A percentile compares a stretch with the other conserved stretches of the same genome.
Evolutionary conservation across 2,888 invertebrate species (phyloP).

Genomic region (Sinhomidia bicolor): DNA sequence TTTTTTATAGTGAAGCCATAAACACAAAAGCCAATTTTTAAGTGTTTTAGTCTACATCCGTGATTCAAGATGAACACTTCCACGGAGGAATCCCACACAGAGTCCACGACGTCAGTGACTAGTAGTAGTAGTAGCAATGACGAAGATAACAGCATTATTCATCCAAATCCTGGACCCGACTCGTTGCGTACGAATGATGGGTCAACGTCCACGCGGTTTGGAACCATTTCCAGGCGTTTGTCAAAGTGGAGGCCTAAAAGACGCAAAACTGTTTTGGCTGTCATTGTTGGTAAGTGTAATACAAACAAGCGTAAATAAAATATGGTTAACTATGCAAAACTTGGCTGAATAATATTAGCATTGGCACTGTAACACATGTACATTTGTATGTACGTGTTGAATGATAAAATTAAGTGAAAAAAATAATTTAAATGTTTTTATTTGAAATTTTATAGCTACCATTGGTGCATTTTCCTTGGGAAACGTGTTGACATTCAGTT

Average conservation of each 20-base stretch:
- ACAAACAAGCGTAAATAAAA: neutral
- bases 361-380: neutral
- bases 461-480: conserved; percentile 74
- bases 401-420: too few relatives aligned
- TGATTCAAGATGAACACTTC: conserved; percentile 61
- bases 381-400: too few relatives aligned
- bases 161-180: conserved; percentile 56
- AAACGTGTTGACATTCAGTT: conserved; percentile 69
- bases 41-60: conserved; percentile 46
- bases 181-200: conserved; percentile 7
- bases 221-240: conserved; percentile 59
- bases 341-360: neutral
- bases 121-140: conserved; percentile 17
- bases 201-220: conserved; percentile 56
- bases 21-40: neutral
- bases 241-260: conserved; percentile 72
- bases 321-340: neutral
- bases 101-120: conserved; percentile 32
- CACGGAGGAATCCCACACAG: conserved; percentile 50
- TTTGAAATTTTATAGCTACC: conserved; percentile 59
- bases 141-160: conserved; percentile 38
- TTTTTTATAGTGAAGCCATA: neutral
- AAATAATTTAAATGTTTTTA: neutral
- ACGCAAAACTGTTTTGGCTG: conserved; percentile 73
- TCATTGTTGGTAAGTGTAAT: conserved; percentile 68